Conservation (phyloP, 1,140 invertebrate genomes). For the Psix sp. region DNA sequence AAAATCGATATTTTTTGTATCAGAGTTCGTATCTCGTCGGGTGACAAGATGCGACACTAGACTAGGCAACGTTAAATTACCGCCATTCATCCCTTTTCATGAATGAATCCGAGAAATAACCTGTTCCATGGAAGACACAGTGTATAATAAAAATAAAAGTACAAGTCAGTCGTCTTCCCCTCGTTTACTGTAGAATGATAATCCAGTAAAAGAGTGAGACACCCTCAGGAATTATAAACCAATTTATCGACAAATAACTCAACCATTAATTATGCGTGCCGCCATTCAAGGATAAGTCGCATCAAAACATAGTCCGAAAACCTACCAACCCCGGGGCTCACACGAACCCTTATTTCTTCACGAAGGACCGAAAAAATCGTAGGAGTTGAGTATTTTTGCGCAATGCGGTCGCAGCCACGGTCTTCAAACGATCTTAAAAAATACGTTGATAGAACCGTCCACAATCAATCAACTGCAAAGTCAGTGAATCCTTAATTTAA, state of each 20-base stretch:
- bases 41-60: neutral
- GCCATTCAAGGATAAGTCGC: conserved; percentile 28
- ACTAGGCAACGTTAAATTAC: neutral
- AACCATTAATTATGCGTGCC: conserved; percentile 41
- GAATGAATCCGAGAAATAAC: conserved; percentile 12
- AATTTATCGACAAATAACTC: conserved; percentile 34
- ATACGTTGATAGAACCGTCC: conserved; percentile 39
- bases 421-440: conserved; percentile 6
- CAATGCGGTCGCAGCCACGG: conserved; percentile 32
- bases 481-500: too few species aligned
- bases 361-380: neutral
- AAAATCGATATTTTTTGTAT: too few species aligned
- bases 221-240: conserved; percentile 2
- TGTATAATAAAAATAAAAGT: neutral
- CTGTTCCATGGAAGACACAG: too few species aligned
- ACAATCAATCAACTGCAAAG: too few species aligned
- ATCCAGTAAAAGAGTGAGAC: too few species aligned
- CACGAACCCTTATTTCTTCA: neutral
- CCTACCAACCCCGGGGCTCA: neutral
- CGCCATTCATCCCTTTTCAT: conserved; percentile 20
- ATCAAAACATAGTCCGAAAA: conserved; percentile 1
- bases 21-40: too few species aligned
- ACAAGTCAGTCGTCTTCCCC: neutral
- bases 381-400: conserved; percentile 26
- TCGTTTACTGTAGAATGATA: too few species aligned